A percentile compares a stretch with the other conserved stretches of the same genome.
Evolutionary conservation across 2,888 invertebrate species (phyloP).

Genomic region (Bedellia somnulentella): DNA sequence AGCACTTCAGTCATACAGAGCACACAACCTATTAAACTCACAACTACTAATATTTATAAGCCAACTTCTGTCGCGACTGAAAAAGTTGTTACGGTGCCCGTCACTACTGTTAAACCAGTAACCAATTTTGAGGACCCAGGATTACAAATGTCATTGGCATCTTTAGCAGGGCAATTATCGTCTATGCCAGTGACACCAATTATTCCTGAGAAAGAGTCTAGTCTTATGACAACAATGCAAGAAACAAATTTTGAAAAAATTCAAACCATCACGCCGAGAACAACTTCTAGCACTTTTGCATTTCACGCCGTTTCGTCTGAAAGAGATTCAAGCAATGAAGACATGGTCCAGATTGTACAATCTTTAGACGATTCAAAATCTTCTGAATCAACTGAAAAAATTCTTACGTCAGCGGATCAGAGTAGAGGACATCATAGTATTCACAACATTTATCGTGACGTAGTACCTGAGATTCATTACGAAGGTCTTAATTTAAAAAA

Average conservation of each 20-base stretch:
- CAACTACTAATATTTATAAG: no score
- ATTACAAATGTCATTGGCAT: conserved; percentile 48
- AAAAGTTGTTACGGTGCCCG: conserved; percentile 19
- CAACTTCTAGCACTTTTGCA: conserved; percentile 20
- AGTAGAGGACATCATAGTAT: conserved; percentile 18
- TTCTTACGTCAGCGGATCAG: conserved; percentile 22
- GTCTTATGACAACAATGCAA: conserved; percentile 18
- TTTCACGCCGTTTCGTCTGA: conserved; percentile 19
- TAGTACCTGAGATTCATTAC: conserved; percentile 12
- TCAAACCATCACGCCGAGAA: conserved; percentile 39
- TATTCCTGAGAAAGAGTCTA: conserved; percentile 26
- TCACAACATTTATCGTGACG: neutral
- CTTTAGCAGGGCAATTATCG: conserved; percentile 50
- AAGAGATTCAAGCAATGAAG: conserved; percentile 20
- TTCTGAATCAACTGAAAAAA: conserved; percentile 15
- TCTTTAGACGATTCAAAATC: conserved; percentile 16
- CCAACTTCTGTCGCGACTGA: conserved; percentile 16
- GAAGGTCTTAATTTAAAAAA: conserved; percentile 23
- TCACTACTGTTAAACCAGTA: conserved; percentile 28
- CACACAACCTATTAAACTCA: no score
- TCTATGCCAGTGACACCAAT: conserved; percentile 42
- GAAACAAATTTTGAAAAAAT: conserved; percentile 37
- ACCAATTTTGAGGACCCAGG: conserved; percentile 44
- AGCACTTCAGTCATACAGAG: neutral
- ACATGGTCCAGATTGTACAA: conserved; percentile 44